Conservation (phyloP, 2,888 invertebrate genomes). For the Rotaria macrura region DNA sequence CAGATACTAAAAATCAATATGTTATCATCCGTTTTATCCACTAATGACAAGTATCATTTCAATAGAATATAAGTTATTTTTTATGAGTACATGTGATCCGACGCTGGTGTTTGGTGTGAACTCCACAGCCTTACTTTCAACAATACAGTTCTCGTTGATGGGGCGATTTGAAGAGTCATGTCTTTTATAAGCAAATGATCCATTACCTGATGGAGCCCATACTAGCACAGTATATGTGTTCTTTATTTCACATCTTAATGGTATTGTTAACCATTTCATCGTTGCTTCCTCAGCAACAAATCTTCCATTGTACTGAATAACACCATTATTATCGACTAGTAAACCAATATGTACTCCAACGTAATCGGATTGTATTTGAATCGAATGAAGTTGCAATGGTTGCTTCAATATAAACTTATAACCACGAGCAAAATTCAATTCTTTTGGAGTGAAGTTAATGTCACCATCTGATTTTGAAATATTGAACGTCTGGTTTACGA, state of each 20-base stretch:
- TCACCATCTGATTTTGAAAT: not conserved
- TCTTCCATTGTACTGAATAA: not conserved
- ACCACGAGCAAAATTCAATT: not conserved
- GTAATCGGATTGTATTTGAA: not conserved
- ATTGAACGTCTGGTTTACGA: not conserved
- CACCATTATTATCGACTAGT: not conserved
- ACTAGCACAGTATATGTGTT: not conserved
- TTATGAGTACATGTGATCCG: not conserved
- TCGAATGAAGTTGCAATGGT: not conserved
- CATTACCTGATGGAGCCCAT: not conserved
- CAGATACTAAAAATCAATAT: no score
- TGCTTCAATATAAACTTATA: not conserved
- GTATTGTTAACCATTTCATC: not conserved
- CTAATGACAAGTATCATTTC: not conserved
- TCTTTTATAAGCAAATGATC: not conserved
- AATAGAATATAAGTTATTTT: not conserved
- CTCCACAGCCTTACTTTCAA: not conserved
- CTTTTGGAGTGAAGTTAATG: not conserved
- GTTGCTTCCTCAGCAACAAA: not conserved
- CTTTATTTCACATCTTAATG: not conserved
- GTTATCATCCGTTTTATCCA: no score
- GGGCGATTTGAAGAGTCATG: not conserved
- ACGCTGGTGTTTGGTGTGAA: not conserved
- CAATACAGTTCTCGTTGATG: not conserved
- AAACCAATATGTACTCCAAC: not conserved